These are phyloP conservation scores for Myotis davidii DNA, from an alignment of 2,113 vertebrate species.

Conservation along the genomic window DNA sequence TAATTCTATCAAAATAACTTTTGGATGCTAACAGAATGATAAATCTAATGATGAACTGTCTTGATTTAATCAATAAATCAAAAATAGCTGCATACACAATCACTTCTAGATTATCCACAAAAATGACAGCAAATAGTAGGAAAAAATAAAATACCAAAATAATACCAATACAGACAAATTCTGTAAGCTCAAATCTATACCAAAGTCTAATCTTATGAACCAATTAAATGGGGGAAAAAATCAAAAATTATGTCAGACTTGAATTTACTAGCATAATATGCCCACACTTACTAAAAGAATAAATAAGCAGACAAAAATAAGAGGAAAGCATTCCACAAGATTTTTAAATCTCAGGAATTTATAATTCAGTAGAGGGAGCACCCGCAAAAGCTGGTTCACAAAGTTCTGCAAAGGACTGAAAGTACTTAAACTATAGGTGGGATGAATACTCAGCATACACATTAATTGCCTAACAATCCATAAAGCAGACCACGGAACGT, in stretches of 20 bases:
- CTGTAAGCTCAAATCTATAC: neutral
- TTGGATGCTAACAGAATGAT: neutral
- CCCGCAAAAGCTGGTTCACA: neutral
- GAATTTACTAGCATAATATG: constrained; percentile 11
- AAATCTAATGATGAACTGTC: constrained; percentile 8
- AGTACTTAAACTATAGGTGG: neutral
- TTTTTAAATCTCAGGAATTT: neutral
- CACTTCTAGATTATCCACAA: neutral
- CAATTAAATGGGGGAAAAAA: neutral
- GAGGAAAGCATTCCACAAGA: neutral
- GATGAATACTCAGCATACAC: neutral
- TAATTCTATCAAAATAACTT: constrained; percentile 2
- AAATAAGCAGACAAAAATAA: neutral
- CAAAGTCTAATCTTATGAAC: constrained; percentile 14
- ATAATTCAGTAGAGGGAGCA: neutral
- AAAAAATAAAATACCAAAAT: neutral
- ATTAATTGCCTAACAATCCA: neutral
- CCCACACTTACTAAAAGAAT: neutral
- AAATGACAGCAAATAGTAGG: neutral
- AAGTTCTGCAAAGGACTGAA: constrained; percentile 2
- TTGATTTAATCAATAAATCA: constrained; percentile 29
- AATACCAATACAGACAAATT: neutral
- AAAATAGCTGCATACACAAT: neutral
- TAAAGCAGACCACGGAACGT: neutral
- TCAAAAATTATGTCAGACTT: neutral